Conservation (phyloP, 2,888 invertebrate genomes). For the Rhorus exstirpatorius region DNA sequence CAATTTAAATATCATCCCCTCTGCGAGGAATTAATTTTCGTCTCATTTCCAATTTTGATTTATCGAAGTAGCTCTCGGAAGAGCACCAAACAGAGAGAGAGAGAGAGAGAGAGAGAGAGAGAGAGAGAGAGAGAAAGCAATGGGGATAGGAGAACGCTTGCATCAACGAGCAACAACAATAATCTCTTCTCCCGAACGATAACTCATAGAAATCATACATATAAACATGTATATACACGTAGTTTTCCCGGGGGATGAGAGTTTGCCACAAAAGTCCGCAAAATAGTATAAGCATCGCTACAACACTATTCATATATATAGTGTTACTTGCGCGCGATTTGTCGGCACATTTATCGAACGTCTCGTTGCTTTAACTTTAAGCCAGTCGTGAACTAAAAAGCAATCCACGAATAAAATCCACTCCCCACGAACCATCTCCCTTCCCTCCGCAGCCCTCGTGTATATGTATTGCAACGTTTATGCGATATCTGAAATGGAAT, state of each 20-base stretch:
- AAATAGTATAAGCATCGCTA: slow-evolving; percentile 20
- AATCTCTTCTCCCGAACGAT: slow-evolving; percentile 62
- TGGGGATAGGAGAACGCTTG: slow-evolving; percentile 26
- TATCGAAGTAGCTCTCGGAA: slow-evolving; percentile 43
- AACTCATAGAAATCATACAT: slow-evolving; percentile 52
- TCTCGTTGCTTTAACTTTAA: slow-evolving; percentile 53
- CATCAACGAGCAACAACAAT: slow-evolving; percentile 64
- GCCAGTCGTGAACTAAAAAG: slow-evolving; percentile 49
- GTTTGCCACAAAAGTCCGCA: slow-evolving; percentile 42
- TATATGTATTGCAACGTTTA: slow-evolving; percentile 18
- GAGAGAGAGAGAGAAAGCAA: slow-evolving; percentile 17
- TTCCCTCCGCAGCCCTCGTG: not conserved
- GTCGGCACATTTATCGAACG: slow-evolving; percentile 61
- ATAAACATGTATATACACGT: not conserved
- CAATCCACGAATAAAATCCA: slow-evolving; percentile 49
- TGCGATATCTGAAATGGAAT: slow-evolving; percentile 38
- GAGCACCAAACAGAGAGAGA: not conserved
- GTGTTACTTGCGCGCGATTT: slow-evolving; percentile 51
- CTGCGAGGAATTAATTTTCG: slow-evolving; percentile 56
- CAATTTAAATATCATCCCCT: slow-evolving; percentile 58
- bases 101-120: slow-evolving; percentile 3
- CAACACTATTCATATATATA: not conserved
- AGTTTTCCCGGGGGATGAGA: slow-evolving; percentile 1
- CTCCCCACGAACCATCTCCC: slow-evolving; percentile 30
- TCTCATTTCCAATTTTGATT: slow-evolving; percentile 69